phyloP scores from a whole-genome alignment of 2,113 vertebrate genomes.

The Verasper variegatus region DNA sequence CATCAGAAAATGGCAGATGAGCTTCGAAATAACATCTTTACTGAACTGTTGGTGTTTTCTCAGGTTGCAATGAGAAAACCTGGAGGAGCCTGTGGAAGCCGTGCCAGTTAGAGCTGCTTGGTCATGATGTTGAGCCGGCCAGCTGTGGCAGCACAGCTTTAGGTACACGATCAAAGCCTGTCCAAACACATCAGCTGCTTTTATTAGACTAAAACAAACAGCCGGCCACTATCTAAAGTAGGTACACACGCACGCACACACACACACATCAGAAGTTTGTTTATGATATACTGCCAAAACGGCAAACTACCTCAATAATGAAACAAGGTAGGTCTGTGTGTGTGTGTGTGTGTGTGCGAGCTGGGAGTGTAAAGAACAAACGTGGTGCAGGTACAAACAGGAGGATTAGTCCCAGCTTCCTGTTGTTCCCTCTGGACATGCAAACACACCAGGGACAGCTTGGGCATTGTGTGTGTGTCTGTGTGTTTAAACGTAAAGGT shows the following conservation, averaged over 20 bases:
- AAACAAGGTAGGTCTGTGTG: too few species aligned
- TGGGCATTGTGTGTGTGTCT: neutral
- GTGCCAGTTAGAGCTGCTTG: neutral
- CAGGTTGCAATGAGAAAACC: neutral
- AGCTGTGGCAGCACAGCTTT: conserved; percentile 9
- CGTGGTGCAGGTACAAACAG: neutral
- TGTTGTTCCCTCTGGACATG: conserved; percentile 19
- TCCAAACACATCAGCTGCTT: conserved; percentile 31
- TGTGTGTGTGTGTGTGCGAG: neutral
- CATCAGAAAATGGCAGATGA: neutral
- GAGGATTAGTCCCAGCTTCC: conserved; percentile 20
- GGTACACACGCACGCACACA: neutral
- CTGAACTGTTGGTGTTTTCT: neutral
- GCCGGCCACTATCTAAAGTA: too few species aligned
- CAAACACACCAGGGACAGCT: neutral
- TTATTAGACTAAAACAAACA: conserved; percentile 39
- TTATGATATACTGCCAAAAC: neutral
- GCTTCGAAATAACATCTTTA: neutral
- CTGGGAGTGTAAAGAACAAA: neutral
- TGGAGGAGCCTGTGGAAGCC: neutral
- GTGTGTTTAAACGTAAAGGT: conserved; percentile 32
- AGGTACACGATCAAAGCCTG: conserved; percentile 9
- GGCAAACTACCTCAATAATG: neutral
- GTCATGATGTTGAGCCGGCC: neutral
- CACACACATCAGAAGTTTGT: neutral